Evolutionary conservation across 1,140 invertebrate genomes (phyloP).

Genomic region (Platyura marginata): DNA sequence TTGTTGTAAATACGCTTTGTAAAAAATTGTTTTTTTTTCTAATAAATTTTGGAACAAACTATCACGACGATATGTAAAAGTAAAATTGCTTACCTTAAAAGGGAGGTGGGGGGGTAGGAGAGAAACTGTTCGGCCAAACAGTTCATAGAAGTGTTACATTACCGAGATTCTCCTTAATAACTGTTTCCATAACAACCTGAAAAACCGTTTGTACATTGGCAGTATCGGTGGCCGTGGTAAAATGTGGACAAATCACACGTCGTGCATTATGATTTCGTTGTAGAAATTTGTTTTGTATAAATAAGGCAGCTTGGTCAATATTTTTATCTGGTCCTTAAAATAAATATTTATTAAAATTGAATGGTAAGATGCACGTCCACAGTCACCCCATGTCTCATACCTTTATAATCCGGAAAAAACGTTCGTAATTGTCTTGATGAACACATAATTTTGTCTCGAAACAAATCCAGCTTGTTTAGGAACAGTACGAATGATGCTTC

Average conservation of each 20-base stretch:
- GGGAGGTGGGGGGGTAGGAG: no score
- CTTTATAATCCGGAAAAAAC: slow-evolving; percentile 39
- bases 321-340: slow-evolving; percentile 38
- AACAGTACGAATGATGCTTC: slow-evolving; percentile 47
- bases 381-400: no score
- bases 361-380: slow-evolving; percentile 1
- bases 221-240: slow-evolving; percentile 44
- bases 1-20: no score
- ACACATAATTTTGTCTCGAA: slow-evolving; percentile 44
- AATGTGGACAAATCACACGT: slow-evolving; percentile 41
- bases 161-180: slow-evolving; percentile 34
- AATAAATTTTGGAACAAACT: no score
- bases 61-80: no score
- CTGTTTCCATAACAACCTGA: slow-evolving; percentile 40
- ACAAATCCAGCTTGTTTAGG: slow-evolving; percentile 51
- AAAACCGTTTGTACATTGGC: slow-evolving; percentile 40
- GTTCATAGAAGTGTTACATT: slow-evolving; percentile 30
- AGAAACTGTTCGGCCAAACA: no score
- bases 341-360: slow-evolving; percentile 4
- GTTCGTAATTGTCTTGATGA: slow-evolving; percentile 36
- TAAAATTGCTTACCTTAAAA: no score
- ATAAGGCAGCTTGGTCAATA: slow-evolving; percentile 39
- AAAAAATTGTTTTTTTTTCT: no score
- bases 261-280: slow-evolving; percentile 32
- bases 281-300: slow-evolving; percentile 43